A percentile compares a stretch with the other conserved stretches of the same genome.
Evolutionary conservation across 2,888 invertebrate genomes (phyloP).

Genomic region (Cephus runcator): DNA sequence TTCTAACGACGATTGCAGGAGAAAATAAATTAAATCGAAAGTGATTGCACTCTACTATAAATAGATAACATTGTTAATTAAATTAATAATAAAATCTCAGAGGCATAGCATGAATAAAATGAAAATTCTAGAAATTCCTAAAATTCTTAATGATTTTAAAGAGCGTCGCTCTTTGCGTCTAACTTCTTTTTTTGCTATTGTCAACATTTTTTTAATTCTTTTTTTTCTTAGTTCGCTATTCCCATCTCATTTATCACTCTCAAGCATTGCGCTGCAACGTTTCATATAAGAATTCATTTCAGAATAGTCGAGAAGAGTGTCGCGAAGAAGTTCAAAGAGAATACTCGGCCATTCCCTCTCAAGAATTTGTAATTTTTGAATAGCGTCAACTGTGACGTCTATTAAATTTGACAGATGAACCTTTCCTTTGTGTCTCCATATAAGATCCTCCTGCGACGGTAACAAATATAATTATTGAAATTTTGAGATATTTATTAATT

Average conservation of each 20-base stretch:
- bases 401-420: constrained; percentile 77
- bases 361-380: constrained; percentile 79
- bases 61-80: neutral
- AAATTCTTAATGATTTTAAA: neutral
- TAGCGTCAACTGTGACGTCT: constrained; percentile 80
- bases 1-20: neutral
- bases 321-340: constrained; percentile 80
- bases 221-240: neutral
- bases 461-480: neutral
- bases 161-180: neutral
- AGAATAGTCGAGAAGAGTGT: constrained; percentile 83
- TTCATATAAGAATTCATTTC: constrained; percentile 85
- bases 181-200: neutral
- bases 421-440: constrained; percentile 80
- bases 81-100: neutral
- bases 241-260: constrained; percentile 39
- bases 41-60: neutral
- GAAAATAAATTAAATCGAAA: neutral
- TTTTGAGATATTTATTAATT: neutral
- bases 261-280: constrained; percentile 61
- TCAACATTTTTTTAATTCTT: neutral
- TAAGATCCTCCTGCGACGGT: constrained; percentile 74
- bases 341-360: constrained; percentile 83
- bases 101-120: neutral
- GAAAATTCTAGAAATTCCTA: neutral